Evolutionary conservation across 1,140 invertebrate genomes (phyloP).

Genomic region (Leptonema lineaticorne): DNA sequence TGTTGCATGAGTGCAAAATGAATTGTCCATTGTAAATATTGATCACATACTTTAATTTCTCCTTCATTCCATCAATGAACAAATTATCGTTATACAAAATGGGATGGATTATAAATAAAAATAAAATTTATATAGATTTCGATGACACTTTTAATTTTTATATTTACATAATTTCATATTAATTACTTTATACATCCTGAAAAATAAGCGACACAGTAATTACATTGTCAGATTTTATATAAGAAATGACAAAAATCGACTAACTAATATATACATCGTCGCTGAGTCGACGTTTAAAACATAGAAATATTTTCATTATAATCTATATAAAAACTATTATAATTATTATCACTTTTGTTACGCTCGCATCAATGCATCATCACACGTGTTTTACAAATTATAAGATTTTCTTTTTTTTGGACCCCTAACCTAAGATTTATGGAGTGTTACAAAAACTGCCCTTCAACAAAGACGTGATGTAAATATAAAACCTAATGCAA

Average conservation of each 20-base stretch:
- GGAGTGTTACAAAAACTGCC: too few relatives aligned
- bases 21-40: conserved; percentile 13
- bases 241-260: not conserved
- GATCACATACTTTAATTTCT: conserved; percentile 1
- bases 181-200: conserved; percentile 24
- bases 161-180: too few relatives aligned
- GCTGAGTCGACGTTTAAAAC: not conserved
- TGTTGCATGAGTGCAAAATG: conserved; percentile 1
- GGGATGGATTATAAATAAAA: not conserved
- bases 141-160: conserved; percentile 23
- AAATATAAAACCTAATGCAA: too few relatives aligned
- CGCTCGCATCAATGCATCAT: not conserved
- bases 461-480: too few relatives aligned
- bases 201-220: conserved; percentile 30
- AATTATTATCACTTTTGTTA: not conserved
- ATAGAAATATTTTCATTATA: not conserved
- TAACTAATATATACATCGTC: not conserved
- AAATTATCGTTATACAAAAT: not conserved
- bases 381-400: too few relatives aligned
- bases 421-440: too few relatives aligned
- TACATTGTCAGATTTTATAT: not conserved
- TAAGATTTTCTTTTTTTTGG: too few relatives aligned
- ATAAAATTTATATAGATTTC: conserved; percentile 4
- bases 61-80: too few relatives aligned
- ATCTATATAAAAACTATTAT: not conserved